Base-by-base conservation (phyloP, 2,888 invertebrate species). In the Hypomecis punctinalis region DNA sequence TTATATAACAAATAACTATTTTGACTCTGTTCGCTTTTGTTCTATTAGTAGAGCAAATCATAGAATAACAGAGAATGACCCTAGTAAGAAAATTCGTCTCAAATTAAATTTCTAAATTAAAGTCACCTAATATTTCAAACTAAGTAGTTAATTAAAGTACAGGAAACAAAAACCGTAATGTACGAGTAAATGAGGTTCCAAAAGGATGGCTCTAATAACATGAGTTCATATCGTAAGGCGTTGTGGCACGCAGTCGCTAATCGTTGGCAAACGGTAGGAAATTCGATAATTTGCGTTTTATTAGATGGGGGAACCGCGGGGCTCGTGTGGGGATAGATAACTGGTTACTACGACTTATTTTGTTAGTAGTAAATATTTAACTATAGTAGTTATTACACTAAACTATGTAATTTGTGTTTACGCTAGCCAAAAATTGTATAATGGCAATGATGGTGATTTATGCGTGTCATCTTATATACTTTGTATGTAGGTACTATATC, bases 241-340 rank as follows among this genome's bases (percentile, higher is more conserved):
- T 52, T 47, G 61, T 46, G 39, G 39, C 61, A 49, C 49, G 56
- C 45, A 51, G 35, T 53, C 51, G 51, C 58, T 65, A 64, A 67
- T 65, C 61, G 53, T 13, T 37, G 67, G 71, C 71, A 76, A 77
- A 78, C 71, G 69, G 73, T 64, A 70, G 67, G 74, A 77, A 79
- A 78, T 78, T 78, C 68, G 76, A 80, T 78, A 77, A 80, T 80
- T 76, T 77, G 75, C 76, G 67, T 75, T 79, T 76, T 75, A 73
- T 81, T 75, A 71, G 69, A 70, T 64, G 62, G 74, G 74, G 78
- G 77, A 75, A 55, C 61, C 60, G 48, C 67, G 66, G 68, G 68
- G 68, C 65, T 63, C 42, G 36, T 55, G 59, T 61, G 39, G 11
- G n/a, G 11, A 39, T 59, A 33, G n/a, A 39, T 43, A 54, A 5